Conservation (phyloP, 2,797 vertebrate species). For the Oreonectes daqikongensis region DNA sequence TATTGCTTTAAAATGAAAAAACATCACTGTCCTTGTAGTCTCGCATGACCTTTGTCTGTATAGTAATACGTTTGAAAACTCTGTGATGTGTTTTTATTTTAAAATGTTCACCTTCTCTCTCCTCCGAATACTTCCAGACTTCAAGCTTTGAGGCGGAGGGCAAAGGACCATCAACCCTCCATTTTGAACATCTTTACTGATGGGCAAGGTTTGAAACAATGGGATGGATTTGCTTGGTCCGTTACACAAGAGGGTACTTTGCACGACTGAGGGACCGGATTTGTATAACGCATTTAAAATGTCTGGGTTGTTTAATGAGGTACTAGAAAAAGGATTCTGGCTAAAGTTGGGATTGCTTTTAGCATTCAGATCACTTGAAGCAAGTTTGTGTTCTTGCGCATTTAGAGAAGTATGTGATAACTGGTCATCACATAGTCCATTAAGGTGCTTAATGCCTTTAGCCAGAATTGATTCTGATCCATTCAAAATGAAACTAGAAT, state of each 20-base stretch:
- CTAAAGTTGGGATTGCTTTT: constrained; percentile 76
- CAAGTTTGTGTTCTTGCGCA: constrained; percentile 69
- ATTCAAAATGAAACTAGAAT: constrained; percentile 61
- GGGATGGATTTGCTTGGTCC: constrained; percentile 15
- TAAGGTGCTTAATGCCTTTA: constrained; percentile 81
- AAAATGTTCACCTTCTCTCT: constrained; percentile 87
- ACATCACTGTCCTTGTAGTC: constrained; percentile 19
- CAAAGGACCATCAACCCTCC: constrained; percentile 84
- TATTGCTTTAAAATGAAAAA: no score
- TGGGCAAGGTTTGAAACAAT: constrained; percentile 41
- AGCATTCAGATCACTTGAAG: constrained; percentile 76
- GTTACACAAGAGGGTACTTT: constrained; percentile 20
- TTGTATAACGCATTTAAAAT: not conserved
- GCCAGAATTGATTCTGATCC: constrained; percentile 69
- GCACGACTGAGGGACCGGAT: not conserved
- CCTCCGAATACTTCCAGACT: constrained; percentile 90
- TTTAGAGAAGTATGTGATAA: constrained; percentile 79
- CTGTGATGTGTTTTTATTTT: not conserved
- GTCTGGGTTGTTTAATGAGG: constrained; percentile 61
- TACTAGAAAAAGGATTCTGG: constrained; percentile 81
- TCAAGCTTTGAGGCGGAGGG: constrained; percentile 91
- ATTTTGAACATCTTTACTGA: constrained; percentile 71
- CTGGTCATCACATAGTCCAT: constrained; percentile 81
- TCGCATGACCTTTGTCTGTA: not conserved
- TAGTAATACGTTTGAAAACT: not conserved